Conservation (phyloP, 1,140 invertebrate genomes). For the Melitaea cinxia region DNA sequence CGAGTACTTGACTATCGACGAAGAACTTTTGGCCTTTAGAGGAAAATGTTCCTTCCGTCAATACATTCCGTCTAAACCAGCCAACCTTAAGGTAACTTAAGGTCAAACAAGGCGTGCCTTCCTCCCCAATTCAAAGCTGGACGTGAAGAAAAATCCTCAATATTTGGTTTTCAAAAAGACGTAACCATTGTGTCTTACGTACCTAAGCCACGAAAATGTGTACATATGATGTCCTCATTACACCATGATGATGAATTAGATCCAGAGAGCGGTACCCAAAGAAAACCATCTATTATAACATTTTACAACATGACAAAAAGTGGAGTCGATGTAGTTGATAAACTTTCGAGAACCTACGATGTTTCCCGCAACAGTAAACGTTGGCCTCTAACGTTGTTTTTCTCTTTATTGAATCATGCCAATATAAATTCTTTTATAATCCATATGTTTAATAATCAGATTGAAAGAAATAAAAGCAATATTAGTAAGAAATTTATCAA, state of each 20-base stretch:
- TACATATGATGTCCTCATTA: constrained; percentile 51
- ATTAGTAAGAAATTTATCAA: too few species aligned
- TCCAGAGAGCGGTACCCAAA: constrained; percentile 30
- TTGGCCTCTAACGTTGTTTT: constrained; percentile 30
- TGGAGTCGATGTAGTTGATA: constrained; percentile 56
- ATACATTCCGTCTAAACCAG: too few species aligned
- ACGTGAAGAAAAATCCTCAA: too few species aligned
- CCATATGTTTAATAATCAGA: constrained; percentile 27
- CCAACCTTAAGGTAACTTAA: too few species aligned
- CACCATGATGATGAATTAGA: constrained; percentile 49
- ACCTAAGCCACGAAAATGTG: constrained; percentile 49
- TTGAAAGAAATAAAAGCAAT: constrained; percentile 22
- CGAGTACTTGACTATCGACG: too few species aligned
- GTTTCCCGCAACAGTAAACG: constrained; percentile 37
- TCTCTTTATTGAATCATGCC: constrained; percentile 30
- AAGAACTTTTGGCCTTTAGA: too few species aligned
- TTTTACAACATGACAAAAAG: constrained; percentile 51
- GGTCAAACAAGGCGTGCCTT: too few species aligned
- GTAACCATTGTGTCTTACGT: constrained; percentile 49
- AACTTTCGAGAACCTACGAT: constrained; percentile 51
- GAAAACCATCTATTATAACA: constrained; percentile 60
- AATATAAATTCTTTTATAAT: constrained; percentile 35
- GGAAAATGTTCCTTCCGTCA: too few species aligned
- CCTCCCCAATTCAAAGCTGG: too few species aligned
- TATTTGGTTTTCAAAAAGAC: too few species aligned